phyloP scores from a whole-genome alignment of 2,888 invertebrate species.

The Hesperia comma region DNA sequence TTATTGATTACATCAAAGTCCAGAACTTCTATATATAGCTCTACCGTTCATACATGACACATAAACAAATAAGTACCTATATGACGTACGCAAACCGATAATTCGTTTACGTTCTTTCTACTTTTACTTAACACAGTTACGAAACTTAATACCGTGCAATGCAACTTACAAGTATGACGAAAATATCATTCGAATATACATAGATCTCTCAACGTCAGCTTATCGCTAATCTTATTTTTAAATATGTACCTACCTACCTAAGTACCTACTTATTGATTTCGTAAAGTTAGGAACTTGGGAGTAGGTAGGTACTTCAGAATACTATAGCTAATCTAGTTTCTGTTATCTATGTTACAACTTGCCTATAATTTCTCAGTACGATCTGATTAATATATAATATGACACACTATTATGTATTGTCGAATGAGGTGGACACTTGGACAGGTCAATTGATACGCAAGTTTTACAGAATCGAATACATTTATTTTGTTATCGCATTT shows the following conservation, averaged over 20 bases:
- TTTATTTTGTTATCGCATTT: background rate
- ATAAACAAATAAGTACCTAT: background rate
- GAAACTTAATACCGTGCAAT: slow-evolving; percentile 6
- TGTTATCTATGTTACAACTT: background rate
- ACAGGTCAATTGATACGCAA: background rate
- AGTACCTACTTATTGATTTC: slow-evolving; percentile 22
- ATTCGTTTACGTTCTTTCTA: slow-evolving; percentile 2
- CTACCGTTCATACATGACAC: too few species aligned
- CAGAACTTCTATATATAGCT: too few species aligned
- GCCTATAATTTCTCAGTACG: background rate
- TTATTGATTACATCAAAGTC: too few species aligned
- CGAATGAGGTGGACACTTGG: background rate
- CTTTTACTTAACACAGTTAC: slow-evolving; percentile 12
- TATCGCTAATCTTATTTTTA: slow-evolving; percentile 27
- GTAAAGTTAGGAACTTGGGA: background rate
- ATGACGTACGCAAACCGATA: background rate
- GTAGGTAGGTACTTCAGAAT: background rate
- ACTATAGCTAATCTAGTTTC: background rate
- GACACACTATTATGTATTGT: background rate
- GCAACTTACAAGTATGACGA: slow-evolving; percentile 16
- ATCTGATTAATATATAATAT: background rate
- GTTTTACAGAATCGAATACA: background rate
- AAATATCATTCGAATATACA: slow-evolving; percentile 22
- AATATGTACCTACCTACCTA: slow-evolving; percentile 12
- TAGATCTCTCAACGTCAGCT: slow-evolving; percentile 21